Base-by-base conservation (phyloP, 2,888 invertebrate genomes). In the Aporophyla lueneburgensis region DNA sequence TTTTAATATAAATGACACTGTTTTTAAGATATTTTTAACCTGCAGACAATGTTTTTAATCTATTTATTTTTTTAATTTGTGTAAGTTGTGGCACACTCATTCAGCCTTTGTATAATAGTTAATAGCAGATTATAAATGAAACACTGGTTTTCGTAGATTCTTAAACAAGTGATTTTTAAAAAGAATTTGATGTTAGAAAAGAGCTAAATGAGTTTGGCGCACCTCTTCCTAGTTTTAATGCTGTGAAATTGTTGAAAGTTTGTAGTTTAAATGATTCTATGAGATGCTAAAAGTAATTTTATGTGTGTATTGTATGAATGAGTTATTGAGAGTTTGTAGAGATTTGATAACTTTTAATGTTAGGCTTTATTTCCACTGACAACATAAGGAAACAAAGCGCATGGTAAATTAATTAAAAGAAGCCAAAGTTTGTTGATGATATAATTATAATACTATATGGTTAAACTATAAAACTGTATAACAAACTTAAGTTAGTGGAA, bases 61-160 rank as follows among this genome's bases (percentile, higher is more conserved):
- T 86, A 83, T 87, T 88, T 87, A 78, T 87, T 84, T 84, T 81
- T 87, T 82, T 74, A 71, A 66, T 83, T 83, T 83, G 74, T 85
- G 61, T 85, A 80, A 62, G 71, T 85, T 83, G 71, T 76, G 76
- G 80, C 84, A 80, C 79, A 76, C 87, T 84, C 88, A 87, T 87
- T 87, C 78, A 87, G 85, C 84, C 74, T 86, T 81, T 83, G 24
- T 73, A 61, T 59, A 59, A 78, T 59, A 62, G 72, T 83, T 54
- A 73, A 75, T 71, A 75, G 56, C 54, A 51, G 43, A 62, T 59
- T 73, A 63, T 59, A 51, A 58, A 67, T 67, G 14, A 4, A 69
- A 67, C 40, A 71, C 66, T 84, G 61, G 56, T 71, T 81, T 81
- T 74, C 43, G 10, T 85, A 81, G 74, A 68, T 58, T 77, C 14